These are phyloP conservation scores for Tetramorium alpestre DNA, from an alignment of 1,140 invertebrate genomes.

Conservation along the genomic window DNA sequence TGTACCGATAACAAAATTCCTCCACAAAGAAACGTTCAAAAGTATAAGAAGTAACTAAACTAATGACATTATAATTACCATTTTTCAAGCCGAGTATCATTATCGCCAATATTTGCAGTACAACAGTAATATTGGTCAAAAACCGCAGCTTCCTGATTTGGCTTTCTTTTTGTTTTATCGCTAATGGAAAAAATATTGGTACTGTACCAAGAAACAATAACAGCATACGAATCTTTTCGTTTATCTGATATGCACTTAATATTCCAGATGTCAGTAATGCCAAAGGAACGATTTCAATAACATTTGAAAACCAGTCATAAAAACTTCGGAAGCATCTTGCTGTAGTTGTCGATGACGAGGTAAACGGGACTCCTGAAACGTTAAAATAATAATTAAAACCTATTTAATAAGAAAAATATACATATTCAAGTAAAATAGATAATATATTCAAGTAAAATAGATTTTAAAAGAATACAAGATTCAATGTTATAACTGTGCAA, in stretches of 20 bases:
- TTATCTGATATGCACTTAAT: slow-evolving; percentile 73
- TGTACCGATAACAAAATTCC: slow-evolving; percentile 82
- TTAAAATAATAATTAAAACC: neutral
- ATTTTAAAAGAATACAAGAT: slow-evolving; percentile 17
- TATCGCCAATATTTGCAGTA: slow-evolving; percentile 77
- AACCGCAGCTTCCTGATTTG: slow-evolving; percentile 72
- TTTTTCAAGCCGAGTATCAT: slow-evolving; percentile 75
- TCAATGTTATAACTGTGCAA: slow-evolving; percentile 51
- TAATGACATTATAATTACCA: slow-evolving; percentile 79
- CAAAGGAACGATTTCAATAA: slow-evolving; percentile 80
- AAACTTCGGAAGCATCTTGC: slow-evolving; percentile 79
- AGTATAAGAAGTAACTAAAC: slow-evolving; percentile 79
- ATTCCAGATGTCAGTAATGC: slow-evolving; percentile 82
- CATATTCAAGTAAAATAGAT: neutral
- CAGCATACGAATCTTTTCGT: slow-evolving; percentile 74
- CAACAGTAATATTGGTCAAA: slow-evolving; percentile 74
- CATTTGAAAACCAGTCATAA: slow-evolving; percentile 80
- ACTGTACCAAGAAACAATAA: slow-evolving; percentile 76
- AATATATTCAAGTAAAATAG: neutral
- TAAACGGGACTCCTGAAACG: slow-evolving; percentile 75
- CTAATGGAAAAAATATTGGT: slow-evolving; percentile 77
- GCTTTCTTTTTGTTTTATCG: slow-evolving; percentile 73
- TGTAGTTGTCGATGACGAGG: slow-evolving; percentile 53
- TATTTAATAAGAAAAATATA: neutral
- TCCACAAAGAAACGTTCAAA: slow-evolving; percentile 81